Base-by-base conservation (phyloP, 2,888 invertebrate genomes). In the Muscina levida region DNA sequence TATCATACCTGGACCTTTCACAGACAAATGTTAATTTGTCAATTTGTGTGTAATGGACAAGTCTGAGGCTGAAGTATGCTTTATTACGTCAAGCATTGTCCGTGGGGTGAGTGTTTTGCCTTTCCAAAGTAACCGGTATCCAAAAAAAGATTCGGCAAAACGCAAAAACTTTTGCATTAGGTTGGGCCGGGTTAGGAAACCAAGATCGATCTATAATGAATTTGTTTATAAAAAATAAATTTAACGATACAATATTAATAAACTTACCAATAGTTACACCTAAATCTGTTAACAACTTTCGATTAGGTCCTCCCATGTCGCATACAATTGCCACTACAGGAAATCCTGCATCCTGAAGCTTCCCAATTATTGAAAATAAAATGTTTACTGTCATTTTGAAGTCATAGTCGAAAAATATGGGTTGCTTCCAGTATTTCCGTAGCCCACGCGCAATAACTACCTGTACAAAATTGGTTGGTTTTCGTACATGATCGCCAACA, bases 71-170 rank as follows among this genome's bases (percentile, higher is more conserved):
- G 75, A 37, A n/a, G n/a, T n/a, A n/a, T n/a, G n/a, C n/a, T n/a
- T n/a, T n/a, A n/a, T n/a, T n/a, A n/a, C n/a, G n/a, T n/a, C n/a
- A n/a, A n/a, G n/a, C n/a, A n/a, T n/a, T n/a, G n/a, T n/a, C n/a
- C n/a, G n/a, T n/a, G n/a, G 4, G 72, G 73, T 73, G 15, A 82
- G 24, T 3, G 65, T 0, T 31, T 80, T 62, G 5, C 62, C 73
- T 19, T 83, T 51, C 2, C 81, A 37, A 0, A 77, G 1, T 11
- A 84, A 79, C 84, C 84, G 0, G 65, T 13, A 24, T 67, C 71
- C 10, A 84, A 46, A n/a, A 75, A 84, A 42, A 83, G 78, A 13
- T 84, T 82, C 11, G 83, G 53, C 5, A 85, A 42, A 82, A 77
- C 0, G 68, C 39, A 53, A 75, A 82, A 19, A 84, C 48, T 74